phyloP scores from a whole-genome alignment of 2,797 vertebrate species.

The Myotis findleyi region DNA sequence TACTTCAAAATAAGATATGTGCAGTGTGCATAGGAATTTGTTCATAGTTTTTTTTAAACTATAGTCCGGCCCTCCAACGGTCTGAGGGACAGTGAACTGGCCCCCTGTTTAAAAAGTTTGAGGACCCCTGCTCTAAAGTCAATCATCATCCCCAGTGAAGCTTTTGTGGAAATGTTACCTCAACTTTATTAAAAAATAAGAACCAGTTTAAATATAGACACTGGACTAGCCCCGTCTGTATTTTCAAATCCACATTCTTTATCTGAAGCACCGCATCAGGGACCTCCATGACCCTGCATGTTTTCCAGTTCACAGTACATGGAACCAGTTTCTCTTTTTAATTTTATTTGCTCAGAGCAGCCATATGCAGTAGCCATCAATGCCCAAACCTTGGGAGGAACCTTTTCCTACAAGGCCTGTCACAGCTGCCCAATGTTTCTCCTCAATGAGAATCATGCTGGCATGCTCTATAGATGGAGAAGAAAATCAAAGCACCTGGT shows the following conservation, averaged over 20 bases:
- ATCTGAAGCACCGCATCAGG: conserved; percentile 88
- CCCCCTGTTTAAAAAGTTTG: too few species aligned
- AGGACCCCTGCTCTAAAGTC: conserved; percentile 85
- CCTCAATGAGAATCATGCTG: conserved; percentile 87
- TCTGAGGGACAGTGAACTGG: too few species aligned
- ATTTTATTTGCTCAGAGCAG: conserved; percentile 87
- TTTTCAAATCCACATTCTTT: conserved; percentile 90
- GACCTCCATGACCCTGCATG: conserved; percentile 86
- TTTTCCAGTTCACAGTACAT: conserved; percentile 89
- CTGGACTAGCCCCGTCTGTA: conserved; percentile 89
- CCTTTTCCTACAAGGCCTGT: conserved; percentile 84
- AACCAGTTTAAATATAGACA: conserved; percentile 92
- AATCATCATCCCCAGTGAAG: conserved; percentile 88
- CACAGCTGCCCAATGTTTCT: conserved; percentile 84
- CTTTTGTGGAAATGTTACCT: conserved; percentile 89
- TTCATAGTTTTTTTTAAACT: too few species aligned
- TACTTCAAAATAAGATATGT: too few species aligned
- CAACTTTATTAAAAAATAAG: conserved; percentile 91
- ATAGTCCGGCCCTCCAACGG: too few species aligned
- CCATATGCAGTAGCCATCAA: conserved; percentile 83
- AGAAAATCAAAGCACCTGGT: conserved; percentile 90
- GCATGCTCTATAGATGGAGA: conserved; percentile 90
- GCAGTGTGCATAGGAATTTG: too few species aligned
- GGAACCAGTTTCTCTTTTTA: conserved; percentile 86
- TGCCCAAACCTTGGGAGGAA: conserved; percentile 84